Base-by-base conservation (phyloP, 2,888 invertebrate species). In the Rhaphigaster nebulosa region DNA sequence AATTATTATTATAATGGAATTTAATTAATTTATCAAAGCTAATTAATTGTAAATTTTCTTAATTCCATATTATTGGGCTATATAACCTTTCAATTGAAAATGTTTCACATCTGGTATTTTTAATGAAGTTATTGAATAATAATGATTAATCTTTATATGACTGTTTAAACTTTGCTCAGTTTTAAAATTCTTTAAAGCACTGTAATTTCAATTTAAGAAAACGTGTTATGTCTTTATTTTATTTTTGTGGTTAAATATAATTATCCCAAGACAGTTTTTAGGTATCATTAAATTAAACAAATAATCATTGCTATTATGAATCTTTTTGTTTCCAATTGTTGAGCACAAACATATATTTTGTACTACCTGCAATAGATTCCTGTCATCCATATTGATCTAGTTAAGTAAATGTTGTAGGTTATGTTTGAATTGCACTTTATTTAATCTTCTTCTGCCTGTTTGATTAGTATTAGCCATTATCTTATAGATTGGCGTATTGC, bases 51-150 rank as follows among this genome's bases (percentile, higher is more conserved):
- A 20, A 76, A 76, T 76, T 76, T 76, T 76, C 38, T 76, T 76
- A 13, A 76, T 76, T 76, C 6, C 34, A 76, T 38, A 8, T 20
- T 38, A 76, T 70, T 70, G 18, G 29, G 29, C 34, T 70, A 70
- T 76, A 38, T 76, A 76, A 76, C 70, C 70, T 76, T 76, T 38
- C 20, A 76, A 76, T 76, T 38, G 10, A 38, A 76, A 76, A 76
- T 76, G 34, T 76, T 76, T 76, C 70, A 76, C 70, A 76, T 76
- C 70, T 76, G 70, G 70, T 76, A 76, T 76, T 76, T 65, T 76
- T 76, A 20, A 38, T 76, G 34, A 76, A 38, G 38, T 23, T 38
- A 34, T 76, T 76, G 18, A 76, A 76, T 76, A 34, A 20, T 29
- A 76, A 38, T 76, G 34, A 15, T 34, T 70, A 70, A 4, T 4